Percentiles rank a stretch among this genome's conserved stretches.
Conservation (phyloP, 1,140 invertebrate genomes). For the Brachionus asplanchnoidis region DNA sequence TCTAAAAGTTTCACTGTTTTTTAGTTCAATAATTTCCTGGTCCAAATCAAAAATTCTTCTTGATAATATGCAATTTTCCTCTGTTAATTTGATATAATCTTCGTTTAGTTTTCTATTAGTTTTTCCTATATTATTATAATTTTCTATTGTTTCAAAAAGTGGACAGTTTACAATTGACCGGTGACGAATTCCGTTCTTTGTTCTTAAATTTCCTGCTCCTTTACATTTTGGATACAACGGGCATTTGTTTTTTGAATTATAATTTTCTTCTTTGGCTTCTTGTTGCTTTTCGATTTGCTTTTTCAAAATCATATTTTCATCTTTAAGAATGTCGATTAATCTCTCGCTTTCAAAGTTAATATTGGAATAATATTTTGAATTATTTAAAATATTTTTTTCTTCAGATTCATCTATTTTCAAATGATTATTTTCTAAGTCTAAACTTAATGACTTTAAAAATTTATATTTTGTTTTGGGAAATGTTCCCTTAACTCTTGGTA, state of each 20-base stretch:
- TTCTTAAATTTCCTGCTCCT: not conserved
- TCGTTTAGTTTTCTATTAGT: not conserved
- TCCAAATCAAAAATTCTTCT: not conserved
- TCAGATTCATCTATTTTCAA: not conserved
- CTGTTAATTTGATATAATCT: not conserved
- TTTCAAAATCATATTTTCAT: not conserved
- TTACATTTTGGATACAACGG: not conserved
- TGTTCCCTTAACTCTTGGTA: not conserved
- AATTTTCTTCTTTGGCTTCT: not conserved
- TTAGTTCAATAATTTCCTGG: not conserved
- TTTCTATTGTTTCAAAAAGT: not conserved
- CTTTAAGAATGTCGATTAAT: not conserved
- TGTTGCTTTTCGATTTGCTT: not conserved
- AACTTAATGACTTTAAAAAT: not conserved
- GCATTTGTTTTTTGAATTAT: not conserved
- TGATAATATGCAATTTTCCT: not conserved
- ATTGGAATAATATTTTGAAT: not conserved
- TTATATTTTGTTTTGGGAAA: not conserved
- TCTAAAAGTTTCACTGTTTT: not conserved
- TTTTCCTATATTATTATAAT: not conserved
- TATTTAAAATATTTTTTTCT: not conserved
- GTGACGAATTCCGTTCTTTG: not conserved
- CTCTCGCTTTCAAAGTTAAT: not conserved
- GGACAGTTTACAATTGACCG: not conserved
- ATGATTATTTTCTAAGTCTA: not conserved